phyloP scores from a whole-genome alignment of 2,797 vertebrate genomes.

The Tarsius wallacei region DNA sequence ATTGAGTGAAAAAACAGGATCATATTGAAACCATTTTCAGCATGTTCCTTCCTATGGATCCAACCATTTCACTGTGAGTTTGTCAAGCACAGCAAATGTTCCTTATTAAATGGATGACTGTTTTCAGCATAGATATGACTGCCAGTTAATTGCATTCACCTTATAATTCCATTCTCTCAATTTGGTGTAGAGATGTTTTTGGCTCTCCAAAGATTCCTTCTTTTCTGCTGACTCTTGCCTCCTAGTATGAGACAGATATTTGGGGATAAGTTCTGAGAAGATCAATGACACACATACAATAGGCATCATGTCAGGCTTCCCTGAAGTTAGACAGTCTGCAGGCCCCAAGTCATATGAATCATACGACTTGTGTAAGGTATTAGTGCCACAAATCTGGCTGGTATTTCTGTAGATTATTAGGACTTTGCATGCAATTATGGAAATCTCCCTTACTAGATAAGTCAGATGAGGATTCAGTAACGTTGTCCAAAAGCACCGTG shows the following conservation, averaged over 20 bases:
- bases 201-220: not conserved
- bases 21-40: conserved; percentile 84
- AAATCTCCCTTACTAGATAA: conserved; percentile 57
- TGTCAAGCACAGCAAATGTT: conserved; percentile 61
- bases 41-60: conserved; percentile 77
- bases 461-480: not conserved
- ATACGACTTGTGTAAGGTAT: conserved; percentile 49
- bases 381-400: conserved; percentile 15
- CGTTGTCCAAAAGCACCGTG: not conserved
- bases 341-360: conserved; percentile 14
- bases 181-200: not conserved
- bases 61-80: conserved; percentile 68
- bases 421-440: conserved; percentile 48
- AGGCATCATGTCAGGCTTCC: conserved; percentile 1
- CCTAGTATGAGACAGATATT: conserved; percentile 60
- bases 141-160: conserved; percentile 66
- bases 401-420: conserved; percentile 51
- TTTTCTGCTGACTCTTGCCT: conserved; percentile 29
- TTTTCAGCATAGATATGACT: conserved; percentile 25
- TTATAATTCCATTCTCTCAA: conserved; percentile 33
- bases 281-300: not conserved
- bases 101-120: conserved; percentile 38
- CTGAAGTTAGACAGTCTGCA: not conserved
- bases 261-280: not conserved
- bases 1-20: conserved; percentile 84